These are phyloP conservation scores for Cichladusa arquata DNA, from an alignment of 2,113 vertebrate genomes.

Conservation along the genomic window DNA sequence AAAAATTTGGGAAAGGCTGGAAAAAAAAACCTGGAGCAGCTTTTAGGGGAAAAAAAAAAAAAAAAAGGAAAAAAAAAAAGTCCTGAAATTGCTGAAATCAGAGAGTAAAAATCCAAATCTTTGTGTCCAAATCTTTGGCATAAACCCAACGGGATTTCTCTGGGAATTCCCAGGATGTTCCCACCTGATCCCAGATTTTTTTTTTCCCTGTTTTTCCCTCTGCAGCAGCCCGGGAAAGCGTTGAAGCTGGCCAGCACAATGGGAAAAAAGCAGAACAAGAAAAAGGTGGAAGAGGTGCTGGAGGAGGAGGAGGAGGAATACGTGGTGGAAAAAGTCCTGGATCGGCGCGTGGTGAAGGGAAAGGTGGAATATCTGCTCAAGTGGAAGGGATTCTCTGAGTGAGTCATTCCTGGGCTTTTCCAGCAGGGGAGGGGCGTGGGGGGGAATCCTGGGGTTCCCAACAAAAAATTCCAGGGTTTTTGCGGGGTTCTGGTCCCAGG, in stretches of 20 bases:
- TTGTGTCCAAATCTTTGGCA: no score
- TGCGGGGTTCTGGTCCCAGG: no score
- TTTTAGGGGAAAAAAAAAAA: neutral
- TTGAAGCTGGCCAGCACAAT: conserved; percentile 84
- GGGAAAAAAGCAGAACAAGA: conserved; percentile 94
- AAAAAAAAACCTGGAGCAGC: neutral
- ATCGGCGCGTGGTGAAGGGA: conserved; percentile 92
- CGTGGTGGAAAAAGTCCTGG: conserved; percentile 95
- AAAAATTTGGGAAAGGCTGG: neutral
- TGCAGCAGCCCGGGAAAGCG: conserved; percentile 64
- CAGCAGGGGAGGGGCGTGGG: no score
- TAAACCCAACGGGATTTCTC: accelerated
- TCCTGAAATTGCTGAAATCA: accelerated
- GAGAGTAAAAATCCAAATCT: neutral
- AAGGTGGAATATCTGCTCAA: conserved; percentile 96
- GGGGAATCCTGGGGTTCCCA: no score
- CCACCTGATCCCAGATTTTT: neutral
- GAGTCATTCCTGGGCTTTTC: conserved; percentile 46
- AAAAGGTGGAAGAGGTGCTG: conserved; percentile 92
- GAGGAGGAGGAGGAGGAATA: conserved; percentile 97
- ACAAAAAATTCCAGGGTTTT: no score
- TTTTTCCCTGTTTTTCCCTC: neutral
- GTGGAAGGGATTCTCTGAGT: conserved; percentile 98
- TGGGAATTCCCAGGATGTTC: accelerated
- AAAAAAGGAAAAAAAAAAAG: no score